Conservation (phyloP, 2,888 invertebrate genomes). For the Stegana nigrithorax region DNA sequence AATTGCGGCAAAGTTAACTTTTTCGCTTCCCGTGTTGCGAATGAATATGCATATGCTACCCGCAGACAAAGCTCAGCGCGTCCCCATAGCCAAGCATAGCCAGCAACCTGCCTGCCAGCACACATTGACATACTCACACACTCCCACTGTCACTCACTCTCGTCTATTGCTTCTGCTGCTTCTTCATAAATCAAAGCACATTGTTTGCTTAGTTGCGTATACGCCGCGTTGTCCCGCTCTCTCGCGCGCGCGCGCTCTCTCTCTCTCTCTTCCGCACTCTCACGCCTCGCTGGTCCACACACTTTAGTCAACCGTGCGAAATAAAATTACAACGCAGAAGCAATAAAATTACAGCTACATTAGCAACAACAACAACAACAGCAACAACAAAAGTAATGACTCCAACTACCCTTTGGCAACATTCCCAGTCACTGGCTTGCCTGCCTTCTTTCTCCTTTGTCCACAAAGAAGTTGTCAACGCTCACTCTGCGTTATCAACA, state of each 20-base stretch:
- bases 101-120: too few relatives aligned
- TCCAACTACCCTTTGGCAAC: neutral
- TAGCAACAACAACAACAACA: constrained; percentile 5
- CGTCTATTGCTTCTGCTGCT: constrained; percentile 9
- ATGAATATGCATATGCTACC: too few relatives aligned
- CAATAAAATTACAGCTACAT: constrained; percentile 23
- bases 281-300: too few relatives aligned
- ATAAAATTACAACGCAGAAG: constrained; percentile 39
- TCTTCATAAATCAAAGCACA: neutral
- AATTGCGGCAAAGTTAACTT: constrained; percentile 2
- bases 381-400: neutral
- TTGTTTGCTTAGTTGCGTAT: constrained; percentile 44
- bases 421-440: neutral
- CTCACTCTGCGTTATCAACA: constrained; percentile 3
- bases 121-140: constrained; percentile 22
- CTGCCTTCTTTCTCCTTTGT: neutral
- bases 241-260: too few relatives aligned
- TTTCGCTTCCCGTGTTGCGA: constrained; percentile 25
- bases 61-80: too few relatives aligned
- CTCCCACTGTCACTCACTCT: constrained; percentile 11
- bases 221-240: constrained; percentile 42
- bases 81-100: too few relatives aligned
- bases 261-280: too few relatives aligned
- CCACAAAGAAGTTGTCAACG: constrained; percentile 20
- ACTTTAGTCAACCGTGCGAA: constrained; percentile 35